Evolutionary conservation across 2,797 vertebrate species (phyloP).

Genomic region (Prunella strophiata): DNA sequence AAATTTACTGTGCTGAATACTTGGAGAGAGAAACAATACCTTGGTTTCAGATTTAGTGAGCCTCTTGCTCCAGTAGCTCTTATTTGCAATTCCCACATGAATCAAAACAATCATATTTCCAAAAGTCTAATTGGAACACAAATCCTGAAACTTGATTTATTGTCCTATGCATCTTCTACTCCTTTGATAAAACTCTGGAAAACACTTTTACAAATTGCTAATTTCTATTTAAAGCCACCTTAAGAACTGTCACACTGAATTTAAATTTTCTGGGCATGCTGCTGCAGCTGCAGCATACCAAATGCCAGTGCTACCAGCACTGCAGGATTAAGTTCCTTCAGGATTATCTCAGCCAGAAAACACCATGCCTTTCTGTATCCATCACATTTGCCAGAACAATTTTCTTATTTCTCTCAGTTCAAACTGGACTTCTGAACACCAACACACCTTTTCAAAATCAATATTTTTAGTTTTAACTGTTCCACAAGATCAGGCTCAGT

Average conservation of each 20-base stretch:
- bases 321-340: not conserved
- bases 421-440: not conserved
- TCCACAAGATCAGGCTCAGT: not conserved
- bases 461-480: not conserved
- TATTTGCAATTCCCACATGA: not conserved
- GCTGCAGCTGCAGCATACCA: not conserved
- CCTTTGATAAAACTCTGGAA: not conserved
- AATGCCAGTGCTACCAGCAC: not conserved
- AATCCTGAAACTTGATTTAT: not conserved
- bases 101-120: not conserved
- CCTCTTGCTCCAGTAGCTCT: not conserved
- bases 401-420: not conserved
- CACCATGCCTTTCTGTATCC: not conserved
- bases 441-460: not conserved
- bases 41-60: not conserved
- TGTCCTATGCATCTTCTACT: not conserved
- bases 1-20: not conserved
- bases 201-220: not conserved
- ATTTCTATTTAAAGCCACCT: slow-evolving; percentile 19
- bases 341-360: not conserved
- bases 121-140: not conserved
- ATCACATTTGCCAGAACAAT: not conserved
- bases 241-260: not conserved
- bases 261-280: not conserved
- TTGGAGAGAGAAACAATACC: not conserved